Base-by-base conservation (phyloP, 2,113 vertebrate species). In the Trinectes maculatus region DNA sequence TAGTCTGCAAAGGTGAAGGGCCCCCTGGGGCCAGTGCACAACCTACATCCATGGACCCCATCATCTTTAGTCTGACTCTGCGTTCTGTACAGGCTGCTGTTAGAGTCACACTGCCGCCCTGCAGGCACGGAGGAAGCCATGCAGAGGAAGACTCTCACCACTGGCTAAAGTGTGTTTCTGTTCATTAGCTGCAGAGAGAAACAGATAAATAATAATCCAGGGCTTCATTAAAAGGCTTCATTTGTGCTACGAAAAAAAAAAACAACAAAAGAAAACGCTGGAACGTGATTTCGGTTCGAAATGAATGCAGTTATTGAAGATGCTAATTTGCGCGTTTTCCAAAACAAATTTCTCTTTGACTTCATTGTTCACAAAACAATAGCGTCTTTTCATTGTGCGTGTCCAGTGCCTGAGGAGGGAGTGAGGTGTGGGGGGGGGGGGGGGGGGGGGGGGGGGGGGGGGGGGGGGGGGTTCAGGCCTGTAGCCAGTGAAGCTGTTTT, bases 1-100 rank as follows among this genome's bases (percentile, higher is more conserved):
- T 71, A 71, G 83, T 79, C 80, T 84, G 58, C 49, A 74, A 60
- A 47, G 47, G 49, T 71, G 54, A 84, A 62, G 36, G 59, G 42
- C 26, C 18, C 19, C 43, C 72, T 77, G 31, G 68, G 42, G 72
- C 62, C 61, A 74, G 51, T 5, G 8, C 31, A 36, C 66, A 55
- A 21, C 42, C 43, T 28, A 47, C 52, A 44, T 66, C 75, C 39
- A 84, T 80, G 70, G 80, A 61, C 52, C 44, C 64, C 36, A 44
- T 74, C 64, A 49, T 46, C 48, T 75, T 70, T 80, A 31, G 46
- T 76, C 48, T 37, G 29, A 68, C 24, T 43, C 0, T 0, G 37
- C 37, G 8, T 36, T 61, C 60, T 39, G 0, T 24, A 25, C 40
- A 42, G 21, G 28, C 66, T 57, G 33, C 43, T 57, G 28, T 63